Evolutionary conservation across 35 echinoderm and acorn worm genomes (phyloP).

Genomic region (Hemicentrotus pulcherrimus): DNA sequence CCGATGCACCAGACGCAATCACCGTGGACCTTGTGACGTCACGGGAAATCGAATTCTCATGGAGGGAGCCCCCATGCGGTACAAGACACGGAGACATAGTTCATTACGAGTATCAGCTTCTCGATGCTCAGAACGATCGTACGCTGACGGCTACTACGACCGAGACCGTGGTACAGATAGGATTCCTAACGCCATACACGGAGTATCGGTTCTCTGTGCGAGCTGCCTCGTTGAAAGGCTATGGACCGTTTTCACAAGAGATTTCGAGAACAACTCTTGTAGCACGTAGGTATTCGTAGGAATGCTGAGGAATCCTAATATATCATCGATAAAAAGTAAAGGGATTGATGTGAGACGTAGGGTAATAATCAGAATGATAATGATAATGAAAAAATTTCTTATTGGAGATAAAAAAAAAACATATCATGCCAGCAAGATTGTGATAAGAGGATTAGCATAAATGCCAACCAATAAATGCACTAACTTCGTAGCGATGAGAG

Average conservation of each 20-base stretch:
- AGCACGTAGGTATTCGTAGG: constrained; percentile 3
- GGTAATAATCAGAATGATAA: too few relatives aligned
- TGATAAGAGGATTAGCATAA: too few relatives aligned
- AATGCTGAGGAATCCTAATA: not conserved
- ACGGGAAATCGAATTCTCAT: constrained; percentile 26
- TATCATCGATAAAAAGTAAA: too few relatives aligned
- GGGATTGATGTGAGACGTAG: too few relatives aligned
- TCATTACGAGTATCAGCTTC: constrained; percentile 19
- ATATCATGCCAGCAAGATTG: too few relatives aligned
- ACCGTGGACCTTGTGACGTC: not conserved
- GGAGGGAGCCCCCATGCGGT: constrained; percentile 44
- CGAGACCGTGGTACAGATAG: not conserved
- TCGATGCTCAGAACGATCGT: constrained; percentile 2
- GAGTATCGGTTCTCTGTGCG: constrained; percentile 42
- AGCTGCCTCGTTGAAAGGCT: not conserved
- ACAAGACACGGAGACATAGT: constrained; percentile 28
- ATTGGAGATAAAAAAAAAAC: too few relatives aligned
- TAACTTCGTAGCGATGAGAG: too few relatives aligned
- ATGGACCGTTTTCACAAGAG: not conserved
- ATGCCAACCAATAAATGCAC: too few relatives aligned
- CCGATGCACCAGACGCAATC: constrained; percentile 21
- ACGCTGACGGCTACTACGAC: not conserved
- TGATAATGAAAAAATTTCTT: too few relatives aligned
- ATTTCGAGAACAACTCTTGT: not conserved
- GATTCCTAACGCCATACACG: constrained; percentile 15